phyloP scores from a whole-genome alignment of 2,797 vertebrate genomes.

The Dryobates pubescens region DNA sequence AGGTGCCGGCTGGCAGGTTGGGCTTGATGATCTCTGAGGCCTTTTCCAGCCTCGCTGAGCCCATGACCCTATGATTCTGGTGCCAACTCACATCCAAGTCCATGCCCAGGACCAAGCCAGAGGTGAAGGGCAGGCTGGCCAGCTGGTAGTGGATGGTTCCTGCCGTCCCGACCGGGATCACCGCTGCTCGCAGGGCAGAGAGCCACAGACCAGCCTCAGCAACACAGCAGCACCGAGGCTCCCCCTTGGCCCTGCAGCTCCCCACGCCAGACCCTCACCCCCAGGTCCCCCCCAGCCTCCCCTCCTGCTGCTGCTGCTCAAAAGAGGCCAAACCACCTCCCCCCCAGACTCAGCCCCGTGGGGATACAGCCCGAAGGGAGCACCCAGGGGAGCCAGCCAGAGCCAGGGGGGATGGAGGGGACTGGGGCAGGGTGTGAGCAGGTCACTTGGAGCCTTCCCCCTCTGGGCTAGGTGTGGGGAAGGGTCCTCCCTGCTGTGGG shows the following conservation, averaged over 20 bases:
- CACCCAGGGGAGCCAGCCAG: rapidly evolving
- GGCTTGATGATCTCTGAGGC: too few species aligned
- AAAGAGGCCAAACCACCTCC: background rate
- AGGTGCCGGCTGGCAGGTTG: too few species aligned
- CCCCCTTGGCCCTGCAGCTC: rapidly evolving
- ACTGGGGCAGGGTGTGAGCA: background rate
- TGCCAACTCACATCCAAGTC: constrained; percentile 13
- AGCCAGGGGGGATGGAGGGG: rapidly evolving
- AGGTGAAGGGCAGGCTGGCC: background rate
- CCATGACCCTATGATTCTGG: too few species aligned
- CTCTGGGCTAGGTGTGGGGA: rapidly evolving
- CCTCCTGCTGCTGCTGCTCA: background rate
- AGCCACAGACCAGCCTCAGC: rapidly evolving
- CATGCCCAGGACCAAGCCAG: background rate
- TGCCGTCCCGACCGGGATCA: background rate
- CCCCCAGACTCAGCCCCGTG: background rate
- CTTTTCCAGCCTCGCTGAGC: too few species aligned
- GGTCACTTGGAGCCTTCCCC: background rate
- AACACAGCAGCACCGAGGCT: background rate
- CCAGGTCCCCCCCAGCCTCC: rapidly evolving
- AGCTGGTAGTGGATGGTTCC: constrained; percentile 20
- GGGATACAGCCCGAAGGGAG: rapidly evolving
- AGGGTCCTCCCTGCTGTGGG: rapidly evolving
- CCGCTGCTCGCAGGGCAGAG: background rate
- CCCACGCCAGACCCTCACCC: background rate